phyloP scores from a whole-genome alignment of 2,888 invertebrate genomes.

The Pheosia tremula region DNA sequence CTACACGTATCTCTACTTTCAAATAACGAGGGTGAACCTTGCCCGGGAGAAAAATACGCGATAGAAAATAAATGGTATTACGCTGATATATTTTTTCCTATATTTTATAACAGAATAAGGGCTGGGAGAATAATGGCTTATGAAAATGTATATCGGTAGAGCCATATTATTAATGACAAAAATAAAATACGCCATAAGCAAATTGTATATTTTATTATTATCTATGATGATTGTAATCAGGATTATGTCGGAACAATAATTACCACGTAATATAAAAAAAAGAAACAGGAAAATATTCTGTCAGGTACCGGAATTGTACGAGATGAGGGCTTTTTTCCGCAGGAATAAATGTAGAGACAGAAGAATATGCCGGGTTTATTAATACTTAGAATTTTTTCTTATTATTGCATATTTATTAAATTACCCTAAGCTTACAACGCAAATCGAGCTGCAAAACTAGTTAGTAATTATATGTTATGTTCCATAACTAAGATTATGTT shows the following conservation, averaged over 20 bases:
- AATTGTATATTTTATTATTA: not conserved
- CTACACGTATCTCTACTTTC: conserved; percentile 54
- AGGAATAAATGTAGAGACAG: not conserved
- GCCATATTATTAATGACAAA: not conserved
- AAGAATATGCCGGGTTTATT: not conserved
- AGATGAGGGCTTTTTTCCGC: not conserved
- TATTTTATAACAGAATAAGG: not conserved
- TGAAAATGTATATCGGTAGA: not conserved
- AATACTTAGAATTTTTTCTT: not conserved
- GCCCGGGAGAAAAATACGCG: conserved; percentile 32
- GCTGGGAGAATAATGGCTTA: not conserved
- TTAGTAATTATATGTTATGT: too few relatives aligned
- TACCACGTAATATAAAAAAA: conserved; percentile 21
- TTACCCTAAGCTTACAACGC: too few relatives aligned
- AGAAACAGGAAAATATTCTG: conserved; percentile 20
- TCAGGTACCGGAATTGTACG: conserved; percentile 12
- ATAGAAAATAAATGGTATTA: conserved; percentile 29
- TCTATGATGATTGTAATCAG: conserved; percentile 19
- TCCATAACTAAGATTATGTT: too few relatives aligned
- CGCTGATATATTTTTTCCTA: conserved; percentile 30
- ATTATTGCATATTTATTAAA: too few relatives aligned
- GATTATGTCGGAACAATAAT: conserved; percentile 28
- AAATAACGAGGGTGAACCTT: conserved; percentile 48
- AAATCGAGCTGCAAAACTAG: too few relatives aligned
- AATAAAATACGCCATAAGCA: not conserved